phyloP scores from a whole-genome alignment of 2,113 vertebrate species.

The Grantiella picta region DNA sequence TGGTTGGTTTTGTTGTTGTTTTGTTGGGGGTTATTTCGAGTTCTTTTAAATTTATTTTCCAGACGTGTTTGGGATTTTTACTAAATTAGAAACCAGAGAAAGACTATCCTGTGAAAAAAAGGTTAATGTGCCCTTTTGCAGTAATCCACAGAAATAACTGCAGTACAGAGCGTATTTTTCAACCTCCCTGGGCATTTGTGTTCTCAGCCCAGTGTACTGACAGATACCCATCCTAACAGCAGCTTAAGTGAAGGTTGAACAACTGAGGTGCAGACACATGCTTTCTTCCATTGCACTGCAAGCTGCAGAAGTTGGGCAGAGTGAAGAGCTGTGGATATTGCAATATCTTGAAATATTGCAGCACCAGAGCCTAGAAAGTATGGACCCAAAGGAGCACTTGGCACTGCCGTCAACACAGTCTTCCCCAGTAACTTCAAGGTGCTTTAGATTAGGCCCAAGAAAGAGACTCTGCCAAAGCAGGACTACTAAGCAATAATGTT shows the following conservation, averaged over 20 bases:
- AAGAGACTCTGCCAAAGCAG: background rate
- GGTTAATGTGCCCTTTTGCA: background rate
- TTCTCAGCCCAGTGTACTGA: background rate
- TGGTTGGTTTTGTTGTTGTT: too few relatives aligned
- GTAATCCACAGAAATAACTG: background rate
- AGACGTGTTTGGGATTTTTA: background rate
- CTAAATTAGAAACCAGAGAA: background rate
- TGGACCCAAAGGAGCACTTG: background rate
- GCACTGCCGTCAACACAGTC: background rate
- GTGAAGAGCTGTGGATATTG: background rate
- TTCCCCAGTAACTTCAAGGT: background rate
- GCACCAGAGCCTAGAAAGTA: background rate
- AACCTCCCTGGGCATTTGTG: background rate
- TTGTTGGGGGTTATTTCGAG: too few relatives aligned
- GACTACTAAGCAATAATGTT: background rate
- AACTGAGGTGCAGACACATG: background rate
- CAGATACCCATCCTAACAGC: background rate
- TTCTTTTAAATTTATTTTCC: background rate
- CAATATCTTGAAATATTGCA: background rate
- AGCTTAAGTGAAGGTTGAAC: background rate
- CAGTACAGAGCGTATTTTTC: background rate
- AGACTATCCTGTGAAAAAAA: background rate
- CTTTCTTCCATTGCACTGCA: background rate
- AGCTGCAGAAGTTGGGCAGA: background rate
- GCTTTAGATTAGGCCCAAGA: background rate